Evolutionary conservation across 2,888 invertebrate species (phyloP).

Genomic region (Chaetoderma sp.): DNA sequence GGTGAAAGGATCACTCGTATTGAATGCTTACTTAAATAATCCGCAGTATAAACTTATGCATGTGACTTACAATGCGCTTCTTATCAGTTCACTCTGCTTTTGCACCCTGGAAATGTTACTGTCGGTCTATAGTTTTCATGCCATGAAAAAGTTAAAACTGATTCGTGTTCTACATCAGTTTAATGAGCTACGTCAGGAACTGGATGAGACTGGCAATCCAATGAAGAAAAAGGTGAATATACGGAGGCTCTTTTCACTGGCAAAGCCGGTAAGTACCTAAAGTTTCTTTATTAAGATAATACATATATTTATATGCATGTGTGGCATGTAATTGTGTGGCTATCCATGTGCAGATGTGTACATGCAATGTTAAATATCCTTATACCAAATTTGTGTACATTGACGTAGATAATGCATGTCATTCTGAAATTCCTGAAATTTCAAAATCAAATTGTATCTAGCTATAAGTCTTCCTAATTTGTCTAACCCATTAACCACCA

Average conservation of each 20-base stretch:
- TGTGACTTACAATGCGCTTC: conserved; percentile 52
- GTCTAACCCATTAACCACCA: no score
- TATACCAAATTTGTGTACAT: no score
- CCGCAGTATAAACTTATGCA: conserved; percentile 49
- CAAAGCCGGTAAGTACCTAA: conserved; percentile 55
- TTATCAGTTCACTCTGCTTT: conserved; percentile 51
- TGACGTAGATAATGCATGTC: no score
- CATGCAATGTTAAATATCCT: neutral
- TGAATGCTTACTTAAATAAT: conserved; percentile 46
- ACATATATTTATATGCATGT: neutral
- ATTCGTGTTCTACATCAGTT: conserved; percentile 49
- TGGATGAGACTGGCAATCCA: conserved; percentile 59
- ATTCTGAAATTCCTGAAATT: no score
- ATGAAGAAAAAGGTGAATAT: conserved; percentile 49
- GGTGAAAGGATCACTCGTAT: conserved; percentile 53
- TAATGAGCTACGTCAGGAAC: conserved; percentile 54
- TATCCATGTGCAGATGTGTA: neutral
- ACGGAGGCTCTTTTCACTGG: conserved; percentile 49
- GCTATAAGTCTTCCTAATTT: no score
- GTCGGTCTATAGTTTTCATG: conserved; percentile 41
- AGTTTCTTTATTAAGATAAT: neutral
- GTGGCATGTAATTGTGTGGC: no score
- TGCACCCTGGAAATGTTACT: conserved; percentile 49
- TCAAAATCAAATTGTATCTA: no score
- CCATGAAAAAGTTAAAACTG: conserved; percentile 49